Base-by-base conservation (phyloP, 2,888 invertebrate species). In the Hofmannophila pseudospretella region DNA sequence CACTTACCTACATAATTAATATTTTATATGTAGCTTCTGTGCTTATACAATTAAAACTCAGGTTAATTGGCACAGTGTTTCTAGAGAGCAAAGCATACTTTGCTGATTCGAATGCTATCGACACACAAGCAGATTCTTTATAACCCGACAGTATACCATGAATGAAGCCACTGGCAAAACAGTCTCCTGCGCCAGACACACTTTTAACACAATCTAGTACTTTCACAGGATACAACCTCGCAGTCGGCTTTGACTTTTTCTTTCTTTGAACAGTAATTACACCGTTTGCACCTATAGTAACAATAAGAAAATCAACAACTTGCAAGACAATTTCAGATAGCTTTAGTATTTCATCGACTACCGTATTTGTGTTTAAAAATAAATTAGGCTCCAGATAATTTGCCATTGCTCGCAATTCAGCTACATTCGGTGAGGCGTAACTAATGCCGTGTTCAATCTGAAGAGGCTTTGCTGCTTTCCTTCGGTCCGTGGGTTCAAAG, bases 401-500 rank as follows among this genome's bases (percentile, higher is more conserved):
- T 20, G 91, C 90, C 73, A 96, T 94, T 11, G 89, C 80, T 49
- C 89, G 78, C 20, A 96, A 79, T 79, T 97, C 97, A 38, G 89
- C 88, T 23, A 93, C 61, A 68, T 97, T 97, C 0, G 97, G 97
- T 1, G 96, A 94, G 4, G 93, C 88, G 51, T 92, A 90, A 11
- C 84, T 74, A 14, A 93, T 58, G 75, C 84, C 87, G 30, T 72
- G 55, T 7, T 70, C 58, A 7, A 71, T 81, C 23, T 67, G 58
- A 44, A 96, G 92, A 13, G 93, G 91, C 71, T 94, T 95, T 0
- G 77, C 70, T 0, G 95, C 93, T 63, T 94, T 93, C 49, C 90
- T 88, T 56, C 91, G 80, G 59, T 97, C 97, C 0, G 97, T 96
- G 1, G 97, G 96, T 68, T 97, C 97, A 68, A 92, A 97, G 88